Evolutionary conservation across 1,140 invertebrate species (phyloP).

Genomic region (Pararge aegeria): DNA sequence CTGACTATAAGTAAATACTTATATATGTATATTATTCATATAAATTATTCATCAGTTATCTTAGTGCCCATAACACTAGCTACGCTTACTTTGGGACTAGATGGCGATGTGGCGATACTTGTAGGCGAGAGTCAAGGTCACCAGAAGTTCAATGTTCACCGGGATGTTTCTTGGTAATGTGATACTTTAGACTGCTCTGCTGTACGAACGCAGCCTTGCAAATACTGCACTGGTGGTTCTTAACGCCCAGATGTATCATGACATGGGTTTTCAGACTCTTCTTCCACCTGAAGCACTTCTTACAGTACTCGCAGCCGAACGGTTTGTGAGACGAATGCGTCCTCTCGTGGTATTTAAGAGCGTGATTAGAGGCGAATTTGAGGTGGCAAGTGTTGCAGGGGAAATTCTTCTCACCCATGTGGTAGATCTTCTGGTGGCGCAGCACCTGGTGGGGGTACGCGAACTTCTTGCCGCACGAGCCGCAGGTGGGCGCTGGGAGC

Average conservation of each 20-base stretch:
- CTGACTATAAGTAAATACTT: too few species aligned
- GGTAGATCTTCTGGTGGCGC: not conserved
- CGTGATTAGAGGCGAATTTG: not conserved
- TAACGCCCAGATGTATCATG: conserved; percentile 41
- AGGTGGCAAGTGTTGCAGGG: conserved; percentile 55
- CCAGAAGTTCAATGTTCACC: not conserved
- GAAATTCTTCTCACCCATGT: conserved; percentile 20
- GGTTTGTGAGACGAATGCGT: not conserved
- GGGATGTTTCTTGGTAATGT: conserved; percentile 41
- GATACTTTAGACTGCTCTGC: conserved; percentile 41
- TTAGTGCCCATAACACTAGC: too few species aligned
- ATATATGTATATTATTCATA: too few species aligned
- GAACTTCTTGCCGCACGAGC: not conserved
- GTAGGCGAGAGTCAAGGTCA: too few species aligned
- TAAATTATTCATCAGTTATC: too few species aligned
- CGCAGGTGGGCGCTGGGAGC: not conserved
- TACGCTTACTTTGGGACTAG: too few species aligned
- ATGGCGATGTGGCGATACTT: too few species aligned
- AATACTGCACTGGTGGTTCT: conserved; percentile 42
- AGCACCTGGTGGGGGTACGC: not conserved
- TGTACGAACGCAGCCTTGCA: conserved; percentile 73
- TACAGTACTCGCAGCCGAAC: conserved; percentile 17
- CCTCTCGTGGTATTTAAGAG: not conserved
- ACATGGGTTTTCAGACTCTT: conserved; percentile 29
- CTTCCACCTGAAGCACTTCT: conserved; percentile 31